phyloP scores from a whole-genome alignment of 2,888 invertebrate genomes.

The Lissocephala sabroskyi region DNA sequence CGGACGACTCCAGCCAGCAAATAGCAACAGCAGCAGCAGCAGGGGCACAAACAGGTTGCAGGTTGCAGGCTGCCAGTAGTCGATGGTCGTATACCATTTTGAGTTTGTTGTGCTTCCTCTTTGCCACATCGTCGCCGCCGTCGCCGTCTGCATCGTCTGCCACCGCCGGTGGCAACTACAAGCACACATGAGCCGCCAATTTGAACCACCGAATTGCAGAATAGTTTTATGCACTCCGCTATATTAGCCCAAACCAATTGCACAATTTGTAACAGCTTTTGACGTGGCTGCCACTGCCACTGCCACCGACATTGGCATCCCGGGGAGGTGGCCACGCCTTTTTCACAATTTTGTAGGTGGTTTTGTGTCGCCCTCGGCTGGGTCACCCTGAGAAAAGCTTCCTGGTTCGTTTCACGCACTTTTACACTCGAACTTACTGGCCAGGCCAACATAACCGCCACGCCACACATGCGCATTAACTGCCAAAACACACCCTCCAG shows the following conservation, averaged over 20 bases:
- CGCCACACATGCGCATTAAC: constrained; percentile 30
- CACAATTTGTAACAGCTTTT: constrained; percentile 61
- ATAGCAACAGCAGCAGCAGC: constrained; percentile 11
- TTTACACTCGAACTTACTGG: too few species aligned
- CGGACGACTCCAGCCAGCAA: too few species aligned
- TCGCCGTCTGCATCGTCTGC: constrained; percentile 22
- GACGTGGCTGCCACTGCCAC: constrained; percentile 26
- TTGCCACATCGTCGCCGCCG: too few species aligned
- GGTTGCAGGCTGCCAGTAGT: too few species aligned
- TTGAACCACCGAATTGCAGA: constrained; percentile 27
- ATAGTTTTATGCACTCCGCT: constrained; percentile 19
- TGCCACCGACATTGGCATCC: constrained; percentile 12
- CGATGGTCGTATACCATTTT: constrained; percentile 57
- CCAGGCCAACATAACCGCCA: too few species aligned
- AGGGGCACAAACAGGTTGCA: constrained; percentile 51
- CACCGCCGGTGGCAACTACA: constrained; percentile 34
- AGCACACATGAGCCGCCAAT: too few species aligned
- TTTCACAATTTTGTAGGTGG: background rate
- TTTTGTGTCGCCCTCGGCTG: too few species aligned
- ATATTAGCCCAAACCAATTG: constrained; percentile 59
- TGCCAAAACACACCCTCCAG: constrained; percentile 34
- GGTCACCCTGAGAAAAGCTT: too few species aligned
- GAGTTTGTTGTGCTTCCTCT: constrained; percentile 45
- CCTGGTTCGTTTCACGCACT: too few species aligned
- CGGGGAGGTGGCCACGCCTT: constrained; percentile 33